phyloP scores from a whole-genome alignment of 2,888 invertebrate species.

The Euproctis similis region DNA sequence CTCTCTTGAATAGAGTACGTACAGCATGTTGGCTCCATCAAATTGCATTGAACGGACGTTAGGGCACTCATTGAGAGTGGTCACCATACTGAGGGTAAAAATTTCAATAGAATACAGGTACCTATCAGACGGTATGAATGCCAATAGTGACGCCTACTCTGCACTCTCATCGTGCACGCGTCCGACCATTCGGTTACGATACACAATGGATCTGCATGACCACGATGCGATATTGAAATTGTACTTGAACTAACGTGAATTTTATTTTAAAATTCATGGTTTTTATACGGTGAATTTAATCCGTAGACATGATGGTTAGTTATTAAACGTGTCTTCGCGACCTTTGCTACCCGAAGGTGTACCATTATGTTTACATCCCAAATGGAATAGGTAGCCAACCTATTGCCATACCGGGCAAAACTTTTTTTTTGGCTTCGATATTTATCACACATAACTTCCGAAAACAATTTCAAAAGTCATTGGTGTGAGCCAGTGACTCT shows the following conservation, averaged over 20 bases:
- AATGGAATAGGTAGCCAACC: too few species aligned
- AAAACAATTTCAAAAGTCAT: too few species aligned
- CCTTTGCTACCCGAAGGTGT: too few species aligned
- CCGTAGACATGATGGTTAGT: too few species aligned
- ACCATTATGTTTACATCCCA: too few species aligned
- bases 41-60: constrained; percentile 70
- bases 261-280: constrained; percentile 37
- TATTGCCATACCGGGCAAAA: too few species aligned
- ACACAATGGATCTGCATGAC: constrained; percentile 56
- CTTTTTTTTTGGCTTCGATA: too few species aligned
- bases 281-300: too few species aligned
- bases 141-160: constrained; percentile 24
- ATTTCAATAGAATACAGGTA: constrained; percentile 69
- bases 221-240: constrained; percentile 67
- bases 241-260: constrained; percentile 44
- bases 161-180: constrained; percentile 45
- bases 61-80: constrained; percentile 64
- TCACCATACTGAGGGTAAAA: constrained; percentile 61
- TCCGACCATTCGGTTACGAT: constrained; percentile 58
- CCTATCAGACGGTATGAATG: constrained; percentile 35
- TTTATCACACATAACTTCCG: too few species aligned
- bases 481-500: too few species aligned
- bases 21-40: constrained; percentile 64
- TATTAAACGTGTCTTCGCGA: too few species aligned
- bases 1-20: constrained; percentile 62